Evolutionary conservation across 2,888 invertebrate genomes (phyloP).

Genomic region (Cantharis nigra): DNA sequence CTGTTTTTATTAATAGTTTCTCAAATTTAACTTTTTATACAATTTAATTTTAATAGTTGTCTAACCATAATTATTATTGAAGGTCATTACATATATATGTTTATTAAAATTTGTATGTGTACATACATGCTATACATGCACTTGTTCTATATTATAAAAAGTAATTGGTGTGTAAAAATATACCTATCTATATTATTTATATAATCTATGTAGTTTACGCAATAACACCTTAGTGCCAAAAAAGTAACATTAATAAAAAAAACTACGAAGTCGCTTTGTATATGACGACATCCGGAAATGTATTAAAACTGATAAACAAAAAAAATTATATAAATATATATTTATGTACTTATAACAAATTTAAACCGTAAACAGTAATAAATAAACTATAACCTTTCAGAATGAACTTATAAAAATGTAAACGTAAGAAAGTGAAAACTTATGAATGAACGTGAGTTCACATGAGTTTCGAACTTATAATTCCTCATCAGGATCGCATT

Average conservation of each 20-base stretch:
- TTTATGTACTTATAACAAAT: background rate
- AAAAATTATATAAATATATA: background rate
- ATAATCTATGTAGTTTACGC: background rate
- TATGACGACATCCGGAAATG: background rate
- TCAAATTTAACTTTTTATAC: background rate
- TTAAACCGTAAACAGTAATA: background rate
- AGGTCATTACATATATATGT: background rate
- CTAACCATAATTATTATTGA: background rate
- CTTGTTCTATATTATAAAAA: background rate
- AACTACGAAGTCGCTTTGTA: no score
- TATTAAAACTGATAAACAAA: background rate
- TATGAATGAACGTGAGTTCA: no score
- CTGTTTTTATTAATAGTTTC: background rate
- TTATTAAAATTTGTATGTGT: background rate
- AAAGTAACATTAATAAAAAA: background rate
- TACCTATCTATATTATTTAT: background rate
- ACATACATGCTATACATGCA: background rate
- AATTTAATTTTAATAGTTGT: background rate
- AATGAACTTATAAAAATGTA: background rate
- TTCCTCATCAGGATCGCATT: background rate
- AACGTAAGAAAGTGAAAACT: background rate
- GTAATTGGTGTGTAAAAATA: background rate
- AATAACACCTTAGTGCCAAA: background rate
- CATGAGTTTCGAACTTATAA: background rate
- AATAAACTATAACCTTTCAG: background rate